Conservation (phyloP, 2,888 invertebrate species). For the Drosophila cognata region DNA sequence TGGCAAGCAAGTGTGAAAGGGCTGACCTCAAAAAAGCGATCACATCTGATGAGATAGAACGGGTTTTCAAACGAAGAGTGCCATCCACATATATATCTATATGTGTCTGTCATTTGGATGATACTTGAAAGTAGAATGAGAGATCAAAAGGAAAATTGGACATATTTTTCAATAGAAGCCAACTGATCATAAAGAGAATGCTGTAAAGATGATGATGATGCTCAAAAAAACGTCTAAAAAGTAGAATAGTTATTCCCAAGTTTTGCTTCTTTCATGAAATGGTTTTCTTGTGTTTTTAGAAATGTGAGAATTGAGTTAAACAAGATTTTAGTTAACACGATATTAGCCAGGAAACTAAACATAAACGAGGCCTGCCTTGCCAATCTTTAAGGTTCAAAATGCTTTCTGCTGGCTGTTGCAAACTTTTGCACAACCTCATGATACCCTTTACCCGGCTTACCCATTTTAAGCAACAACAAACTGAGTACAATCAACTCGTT, state of each 20-base stretch:
- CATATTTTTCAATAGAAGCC: neutral
- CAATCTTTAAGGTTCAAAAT: neutral
- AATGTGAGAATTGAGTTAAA: neutral
- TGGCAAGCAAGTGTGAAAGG: slow-evolving; percentile 61
- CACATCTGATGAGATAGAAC: neutral
- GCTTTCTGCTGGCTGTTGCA: neutral
- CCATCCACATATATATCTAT: neutral
- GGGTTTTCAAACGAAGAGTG: neutral
- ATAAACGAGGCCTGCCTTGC: neutral
- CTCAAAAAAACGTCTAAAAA: neutral
- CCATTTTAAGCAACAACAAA: neutral
- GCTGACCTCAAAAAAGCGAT: slow-evolving; percentile 51
- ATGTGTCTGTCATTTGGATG: neutral
- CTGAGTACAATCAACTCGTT: neutral
- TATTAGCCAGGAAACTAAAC: neutral
- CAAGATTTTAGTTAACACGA: neutral
- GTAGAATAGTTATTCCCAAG: fast-evolving
- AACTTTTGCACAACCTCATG: neutral
- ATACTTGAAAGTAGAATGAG: neutral
- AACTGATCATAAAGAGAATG: neutral
- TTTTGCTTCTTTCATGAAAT: neutral
- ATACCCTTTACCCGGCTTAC: neutral
- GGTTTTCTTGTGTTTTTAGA: neutral
- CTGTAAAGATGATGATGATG: neutral
- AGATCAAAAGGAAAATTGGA: neutral